phyloP scores from a whole-genome alignment of 2,888 invertebrate genomes.

The Hoplodrina ambigua region DNA sequence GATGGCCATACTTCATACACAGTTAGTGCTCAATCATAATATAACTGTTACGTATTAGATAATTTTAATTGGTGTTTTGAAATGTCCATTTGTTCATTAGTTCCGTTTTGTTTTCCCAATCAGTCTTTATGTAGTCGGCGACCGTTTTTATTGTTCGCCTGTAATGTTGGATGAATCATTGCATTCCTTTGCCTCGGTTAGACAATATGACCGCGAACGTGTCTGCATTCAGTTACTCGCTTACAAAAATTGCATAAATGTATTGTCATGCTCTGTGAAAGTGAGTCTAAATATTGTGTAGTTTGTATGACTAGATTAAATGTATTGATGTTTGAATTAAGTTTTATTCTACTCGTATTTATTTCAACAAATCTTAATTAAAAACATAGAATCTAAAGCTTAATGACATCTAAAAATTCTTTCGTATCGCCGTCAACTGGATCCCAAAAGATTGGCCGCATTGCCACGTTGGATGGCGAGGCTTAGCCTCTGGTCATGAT shows the following conservation, averaged over 20 bases:
- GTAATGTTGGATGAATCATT: conserved; percentile 56
- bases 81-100: conserved; percentile 43
- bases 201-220: conserved; percentile 59
- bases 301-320: neutral
- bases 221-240: conserved; percentile 39
- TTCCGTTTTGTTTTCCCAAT: conserved; percentile 51
- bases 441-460: too few relatives aligned
- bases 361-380: conserved; percentile 1
- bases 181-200: conserved; percentile 52
- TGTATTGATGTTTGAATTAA: neutral
- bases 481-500: too few relatives aligned
- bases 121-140: conserved; percentile 38
- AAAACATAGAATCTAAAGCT: too few relatives aligned
- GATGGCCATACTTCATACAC: conserved; percentile 66
- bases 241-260: conserved; percentile 58
- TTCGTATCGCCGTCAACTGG: too few relatives aligned
- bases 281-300: conserved; percentile 32
- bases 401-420: too few relatives aligned
- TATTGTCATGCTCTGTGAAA: conserved; percentile 51
- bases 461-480: too few relatives aligned
- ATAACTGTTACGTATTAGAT: conserved; percentile 56
- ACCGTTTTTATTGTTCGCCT: conserved; percentile 46
- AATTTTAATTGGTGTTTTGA: conserved; percentile 56
- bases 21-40: conserved; percentile 58
- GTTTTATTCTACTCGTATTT: conserved; percentile 4